phyloP scores from a whole-genome alignment of 2,797 vertebrate species.

The Percopsis omiscomaycus region DNA sequence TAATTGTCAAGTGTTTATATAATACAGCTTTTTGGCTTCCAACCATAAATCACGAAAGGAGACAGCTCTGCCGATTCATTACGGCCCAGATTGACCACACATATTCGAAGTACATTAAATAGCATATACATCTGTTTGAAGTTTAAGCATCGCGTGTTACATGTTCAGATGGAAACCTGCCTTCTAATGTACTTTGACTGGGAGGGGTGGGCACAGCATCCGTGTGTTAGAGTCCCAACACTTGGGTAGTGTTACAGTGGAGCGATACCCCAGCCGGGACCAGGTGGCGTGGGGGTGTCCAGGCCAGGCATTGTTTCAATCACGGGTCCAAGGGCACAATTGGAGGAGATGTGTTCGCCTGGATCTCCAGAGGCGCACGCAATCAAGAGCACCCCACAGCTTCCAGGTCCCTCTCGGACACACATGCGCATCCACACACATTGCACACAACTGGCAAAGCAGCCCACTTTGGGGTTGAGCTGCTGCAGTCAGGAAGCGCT shows the following conservation, averaged over 20 bases:
- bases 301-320: slow-evolving; percentile 64
- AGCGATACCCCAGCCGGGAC: slow-evolving; percentile 59
- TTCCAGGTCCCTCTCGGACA: slow-evolving; percentile 4
- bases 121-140: slow-evolving; percentile 58
- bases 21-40: slow-evolving; percentile 52
- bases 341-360: slow-evolving; percentile 67
- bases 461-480: slow-evolving; percentile 42
- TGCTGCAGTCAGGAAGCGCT: slow-evolving; percentile 61
- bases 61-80: slow-evolving; percentile 51
- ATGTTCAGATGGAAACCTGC: slow-evolving; percentile 28
- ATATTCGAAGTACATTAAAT: slow-evolving; percentile 30
- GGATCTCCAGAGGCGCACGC: slow-evolving; percentile 58
- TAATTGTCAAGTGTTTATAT: slow-evolving; percentile 4
- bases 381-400: slow-evolving; percentile 51
- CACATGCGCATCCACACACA: slow-evolving; percentile 30
- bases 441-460: slow-evolving; percentile 34
- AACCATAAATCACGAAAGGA: slow-evolving; percentile 38
- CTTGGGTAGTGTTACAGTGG: slow-evolving; percentile 52
- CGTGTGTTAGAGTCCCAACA: slow-evolving; percentile 53
- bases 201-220: slow-evolving; percentile 35
- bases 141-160: slow-evolving; percentile 34
- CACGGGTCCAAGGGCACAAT: slow-evolving; percentile 50
- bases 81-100: slow-evolving; percentile 31
- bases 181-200: slow-evolving; percentile 49
- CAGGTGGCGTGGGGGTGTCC: slow-evolving; percentile 37